Conservation (phyloP, 2,888 invertebrate species). For the Tetranychus piercei region DNA sequence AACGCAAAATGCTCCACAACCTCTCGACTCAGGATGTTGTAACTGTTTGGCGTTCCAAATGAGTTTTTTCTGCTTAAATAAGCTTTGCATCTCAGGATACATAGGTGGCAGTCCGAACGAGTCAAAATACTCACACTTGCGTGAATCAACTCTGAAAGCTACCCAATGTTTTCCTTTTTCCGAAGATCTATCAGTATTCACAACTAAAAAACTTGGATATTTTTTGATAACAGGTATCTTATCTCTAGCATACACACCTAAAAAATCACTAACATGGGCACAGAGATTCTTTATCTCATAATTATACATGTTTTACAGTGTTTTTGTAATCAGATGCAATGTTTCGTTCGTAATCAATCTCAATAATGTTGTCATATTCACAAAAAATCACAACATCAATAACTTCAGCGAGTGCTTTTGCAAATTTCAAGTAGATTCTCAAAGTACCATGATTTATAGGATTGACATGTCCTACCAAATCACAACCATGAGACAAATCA, state of each 20-base stretch:
- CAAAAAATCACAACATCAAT: slow-evolving; percentile 6
- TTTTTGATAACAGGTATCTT: neutral
- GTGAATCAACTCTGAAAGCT: neutral
- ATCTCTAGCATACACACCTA: slow-evolving; percentile 8
- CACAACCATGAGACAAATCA: slow-evolving; percentile 11
- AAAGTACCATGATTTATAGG: slow-evolving; percentile 10
- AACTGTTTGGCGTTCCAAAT: neutral
- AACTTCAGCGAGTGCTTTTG: neutral
- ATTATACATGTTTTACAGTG: slow-evolving; percentile 3
- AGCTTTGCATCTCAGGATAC: neutral
- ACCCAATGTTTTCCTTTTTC: slow-evolving; percentile 14
- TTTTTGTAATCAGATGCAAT: slow-evolving; percentile 12
- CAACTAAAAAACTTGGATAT: neutral
- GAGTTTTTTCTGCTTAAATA: neutral
- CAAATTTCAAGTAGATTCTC: slow-evolving; percentile 7
- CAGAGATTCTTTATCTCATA: slow-evolving; percentile 7
- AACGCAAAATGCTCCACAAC: slow-evolving; percentile 10
- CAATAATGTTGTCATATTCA: slow-evolving; percentile 16
- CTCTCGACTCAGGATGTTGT: neutral
- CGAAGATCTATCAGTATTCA: slow-evolving; percentile 9
- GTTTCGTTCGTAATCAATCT: slow-evolving; percentile 4
- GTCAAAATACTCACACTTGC: slow-evolving; percentile 14
- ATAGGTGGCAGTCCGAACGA: slow-evolving; percentile 15
- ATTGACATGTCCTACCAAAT: neutral
- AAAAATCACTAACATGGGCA: neutral